These are phyloP conservation scores for Trachelipus rathkii DNA, from an alignment of 1,140 invertebrate genomes.

Conservation along the genomic window DNA sequence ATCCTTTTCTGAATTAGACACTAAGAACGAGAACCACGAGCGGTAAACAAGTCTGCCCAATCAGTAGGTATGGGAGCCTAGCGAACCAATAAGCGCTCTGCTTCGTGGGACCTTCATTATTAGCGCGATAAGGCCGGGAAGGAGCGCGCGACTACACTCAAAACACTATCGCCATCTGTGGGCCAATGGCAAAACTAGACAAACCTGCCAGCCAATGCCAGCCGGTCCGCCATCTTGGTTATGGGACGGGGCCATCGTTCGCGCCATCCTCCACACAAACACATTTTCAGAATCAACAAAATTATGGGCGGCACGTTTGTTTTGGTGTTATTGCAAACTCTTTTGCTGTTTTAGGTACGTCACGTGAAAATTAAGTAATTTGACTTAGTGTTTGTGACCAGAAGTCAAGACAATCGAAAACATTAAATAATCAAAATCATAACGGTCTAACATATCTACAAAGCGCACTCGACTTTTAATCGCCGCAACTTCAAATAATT, in stretches of 20 bases:
- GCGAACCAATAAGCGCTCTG: slow-evolving; percentile 46
- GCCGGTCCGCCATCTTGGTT: slow-evolving; percentile 45
- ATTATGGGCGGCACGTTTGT: slow-evolving; percentile 11
- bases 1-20: slow-evolving; percentile 47
- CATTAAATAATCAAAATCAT: neutral
- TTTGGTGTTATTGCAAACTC: slow-evolving; percentile 12
- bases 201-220: slow-evolving; percentile 45
- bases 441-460: neutral
- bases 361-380: neutral
- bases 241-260: slow-evolving; percentile 6
- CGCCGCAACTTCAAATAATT: slow-evolving; percentile 2
- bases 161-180: slow-evolving; percentile 47
- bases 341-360: slow-evolving; percentile 4
- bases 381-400: slow-evolving; percentile 4
- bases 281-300: slow-evolving; percentile 11
- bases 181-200: slow-evolving; percentile 46
- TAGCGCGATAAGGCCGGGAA: slow-evolving; percentile 46
- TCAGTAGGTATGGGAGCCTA: slow-evolving; percentile 46
- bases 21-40: slow-evolving; percentile 43
- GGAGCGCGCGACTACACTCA: slow-evolving; percentile 46
- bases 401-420: neutral
- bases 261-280: slow-evolving; percentile 3
- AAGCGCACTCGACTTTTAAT: neutral
- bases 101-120: slow-evolving; percentile 46
- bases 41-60: slow-evolving; percentile 47